These are phyloP conservation scores for Drosophila pseudotakahashii DNA, from an alignment of 2,888 invertebrate species.

Conservation along the genomic window DNA sequence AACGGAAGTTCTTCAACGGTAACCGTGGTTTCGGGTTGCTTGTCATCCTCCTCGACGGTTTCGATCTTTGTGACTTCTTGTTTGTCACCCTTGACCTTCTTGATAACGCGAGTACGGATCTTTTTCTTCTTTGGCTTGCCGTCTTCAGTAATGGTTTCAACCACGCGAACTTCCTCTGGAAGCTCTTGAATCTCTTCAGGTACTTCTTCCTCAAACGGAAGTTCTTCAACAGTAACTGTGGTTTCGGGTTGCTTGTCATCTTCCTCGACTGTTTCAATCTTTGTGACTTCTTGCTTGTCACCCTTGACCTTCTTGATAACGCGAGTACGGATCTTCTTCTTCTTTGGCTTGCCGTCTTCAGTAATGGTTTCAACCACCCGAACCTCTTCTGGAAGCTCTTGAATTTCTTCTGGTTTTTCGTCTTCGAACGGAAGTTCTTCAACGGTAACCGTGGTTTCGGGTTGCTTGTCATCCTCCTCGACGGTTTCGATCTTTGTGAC, in stretches of 20 bases:
- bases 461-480: conserved; percentile 55
- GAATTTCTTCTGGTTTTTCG: conserved; percentile 19
- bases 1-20: conserved; percentile 41
- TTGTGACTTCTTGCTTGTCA: conserved; percentile 32
- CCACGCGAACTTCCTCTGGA: conserved; percentile 33
- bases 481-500: conserved; percentile 56
- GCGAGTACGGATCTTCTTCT: conserved; percentile 25
- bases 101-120: conserved; percentile 31
- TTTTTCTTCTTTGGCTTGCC: conserved; percentile 28
- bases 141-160: conserved; percentile 25
- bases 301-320: conserved; percentile 29
- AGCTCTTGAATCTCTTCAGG: conserved; percentile 17
- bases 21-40: conserved; percentile 38
- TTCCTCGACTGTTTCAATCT: conserved; percentile 26
- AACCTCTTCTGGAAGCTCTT: conserved; percentile 21
- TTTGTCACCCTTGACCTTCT: conserved; percentile 43
- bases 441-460: conserved; percentile 51
- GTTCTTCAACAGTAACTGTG: conserved; percentile 10
- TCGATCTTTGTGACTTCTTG: conserved; percentile 51
- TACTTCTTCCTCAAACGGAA: not conserved
- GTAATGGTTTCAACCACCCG: conserved; percentile 5
- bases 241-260: conserved; percentile 18
- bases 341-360: conserved; percentile 19
- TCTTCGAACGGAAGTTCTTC: conserved; percentile 46
- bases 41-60: conserved; percentile 53